phyloP scores from a whole-genome alignment of 2,888 invertebrate genomes.

The Antitype chi region DNA sequence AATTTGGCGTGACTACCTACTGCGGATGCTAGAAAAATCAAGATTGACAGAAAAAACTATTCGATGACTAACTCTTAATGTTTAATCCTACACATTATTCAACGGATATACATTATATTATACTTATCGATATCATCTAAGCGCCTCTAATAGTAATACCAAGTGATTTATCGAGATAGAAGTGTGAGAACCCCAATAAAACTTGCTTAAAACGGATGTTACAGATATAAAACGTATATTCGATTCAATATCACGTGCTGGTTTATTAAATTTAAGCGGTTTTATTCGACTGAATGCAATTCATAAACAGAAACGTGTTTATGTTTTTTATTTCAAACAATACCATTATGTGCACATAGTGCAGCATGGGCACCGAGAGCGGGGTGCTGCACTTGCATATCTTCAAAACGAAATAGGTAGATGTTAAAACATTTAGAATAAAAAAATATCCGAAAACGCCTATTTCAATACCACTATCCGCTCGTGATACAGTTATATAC shows the following conservation, averaged over 20 bases:
- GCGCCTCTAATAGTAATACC: constrained; percentile 8
- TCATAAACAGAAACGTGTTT: neutral
- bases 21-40: constrained; percentile 20
- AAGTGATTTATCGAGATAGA: constrained; percentile 29
- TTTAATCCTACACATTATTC: constrained; percentile 40
- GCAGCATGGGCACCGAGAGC: no score
- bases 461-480: no score
- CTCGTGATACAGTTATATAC: no score
- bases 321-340: neutral
- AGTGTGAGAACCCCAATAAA: constrained; percentile 39
- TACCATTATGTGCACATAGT: neutral
- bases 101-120: constrained; percentile 16
- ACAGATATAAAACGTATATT: constrained; percentile 9
- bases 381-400: no score
- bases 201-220: constrained; percentile 6
- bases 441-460: no score
- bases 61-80: constrained; percentile 45
- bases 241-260: constrained; percentile 18
- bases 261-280: neutral
- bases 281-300: neutral
- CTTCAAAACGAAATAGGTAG: no score
- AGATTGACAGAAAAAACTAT: neutral
- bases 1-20: constrained; percentile 37
- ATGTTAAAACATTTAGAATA: no score
- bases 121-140: constrained; percentile 9